phyloP scores from a whole-genome alignment of 2,888 invertebrate species.

The Leucophenga montana region DNA sequence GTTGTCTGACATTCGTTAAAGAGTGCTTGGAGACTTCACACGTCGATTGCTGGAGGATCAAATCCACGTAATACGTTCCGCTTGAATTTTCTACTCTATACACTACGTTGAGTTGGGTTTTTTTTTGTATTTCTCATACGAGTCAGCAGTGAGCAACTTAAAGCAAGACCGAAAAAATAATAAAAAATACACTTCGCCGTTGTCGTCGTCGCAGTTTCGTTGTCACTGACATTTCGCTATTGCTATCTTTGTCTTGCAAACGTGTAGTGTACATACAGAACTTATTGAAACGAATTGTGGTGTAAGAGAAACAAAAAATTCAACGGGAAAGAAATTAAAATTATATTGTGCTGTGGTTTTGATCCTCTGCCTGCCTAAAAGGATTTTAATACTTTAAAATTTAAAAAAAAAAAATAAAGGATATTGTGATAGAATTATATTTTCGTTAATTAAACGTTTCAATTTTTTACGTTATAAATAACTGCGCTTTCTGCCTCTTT shows the following conservation, averaged over 20 bases:
- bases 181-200: background rate
- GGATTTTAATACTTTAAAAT: too few species aligned
- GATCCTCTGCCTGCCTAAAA: too few species aligned
- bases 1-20: conserved; percentile 6
- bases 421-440: conserved; percentile 20
- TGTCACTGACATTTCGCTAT: conserved; percentile 5
- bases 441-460: background rate
- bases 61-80: conserved; percentile 21
- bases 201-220: background rate
- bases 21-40: conserved; percentile 26
- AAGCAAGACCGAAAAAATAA: background rate
- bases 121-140: background rate
- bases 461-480: background rate
- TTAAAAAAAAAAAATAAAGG: conserved; percentile 5
- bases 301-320: too few species aligned
- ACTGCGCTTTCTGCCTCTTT: background rate
- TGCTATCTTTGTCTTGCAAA: conserved; percentile 15
- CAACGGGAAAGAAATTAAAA: too few species aligned
- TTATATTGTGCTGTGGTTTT: background rate
- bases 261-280: conserved; percentile 14
- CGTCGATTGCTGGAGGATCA: conserved; percentile 21
- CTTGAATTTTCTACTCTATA: conserved; percentile 15
- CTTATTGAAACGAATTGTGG: background rate
- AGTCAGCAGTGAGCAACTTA: conserved; percentile 1
- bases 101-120: conserved; percentile 10